These are phyloP conservation scores for Clytia hemisphaerica DNA, from an alignment of 30 jellyfish, hydroid and myxozoan genomes.

Conservation along the genomic window DNA sequence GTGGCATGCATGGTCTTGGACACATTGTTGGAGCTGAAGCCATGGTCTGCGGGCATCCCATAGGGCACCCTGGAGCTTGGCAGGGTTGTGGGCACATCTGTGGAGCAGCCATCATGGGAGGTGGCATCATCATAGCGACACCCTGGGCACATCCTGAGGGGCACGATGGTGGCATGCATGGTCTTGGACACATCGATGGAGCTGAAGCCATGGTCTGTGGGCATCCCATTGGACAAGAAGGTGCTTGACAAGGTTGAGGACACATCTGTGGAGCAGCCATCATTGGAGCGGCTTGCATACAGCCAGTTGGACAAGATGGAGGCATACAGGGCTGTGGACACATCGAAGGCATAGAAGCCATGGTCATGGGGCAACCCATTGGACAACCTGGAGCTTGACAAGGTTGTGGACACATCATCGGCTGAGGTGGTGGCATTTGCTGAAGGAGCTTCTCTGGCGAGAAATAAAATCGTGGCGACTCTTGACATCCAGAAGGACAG, in stretches of 20 bases:
- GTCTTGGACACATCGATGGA: constrained; percentile 13
- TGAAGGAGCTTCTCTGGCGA: constrained; percentile 9
- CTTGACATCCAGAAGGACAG: constrained; percentile 31
- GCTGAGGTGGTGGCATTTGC: neutral
- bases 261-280: constrained; percentile 10
- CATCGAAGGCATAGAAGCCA: constrained; percentile 8
- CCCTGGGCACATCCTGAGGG: constrained; percentile 18
- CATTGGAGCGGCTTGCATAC: constrained; percentile 17
- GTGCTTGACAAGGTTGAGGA: constrained; percentile 27
- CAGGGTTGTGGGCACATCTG: constrained; percentile 25
- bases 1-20: neutral
- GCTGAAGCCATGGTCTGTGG: neutral
- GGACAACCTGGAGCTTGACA: constrained; percentile 25
- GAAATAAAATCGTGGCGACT: constrained; percentile 15
- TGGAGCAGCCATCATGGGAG: too few species aligned
- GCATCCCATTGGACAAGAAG: constrained; percentile 50
- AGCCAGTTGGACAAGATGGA: constrained; percentile 26
- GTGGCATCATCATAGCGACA: too few species aligned
- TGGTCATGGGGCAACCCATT: constrained; percentile 12
- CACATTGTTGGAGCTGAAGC: neutral
- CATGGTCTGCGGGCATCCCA: neutral
- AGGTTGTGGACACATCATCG: constrained; percentile 11
- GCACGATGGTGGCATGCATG: constrained; percentile 12
- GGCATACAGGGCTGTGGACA: constrained; percentile 40
- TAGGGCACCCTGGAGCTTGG: constrained; percentile 15